phyloP scores from a whole-genome alignment of 2,113 vertebrate species.

The Siniperca chuatsi region DNA sequence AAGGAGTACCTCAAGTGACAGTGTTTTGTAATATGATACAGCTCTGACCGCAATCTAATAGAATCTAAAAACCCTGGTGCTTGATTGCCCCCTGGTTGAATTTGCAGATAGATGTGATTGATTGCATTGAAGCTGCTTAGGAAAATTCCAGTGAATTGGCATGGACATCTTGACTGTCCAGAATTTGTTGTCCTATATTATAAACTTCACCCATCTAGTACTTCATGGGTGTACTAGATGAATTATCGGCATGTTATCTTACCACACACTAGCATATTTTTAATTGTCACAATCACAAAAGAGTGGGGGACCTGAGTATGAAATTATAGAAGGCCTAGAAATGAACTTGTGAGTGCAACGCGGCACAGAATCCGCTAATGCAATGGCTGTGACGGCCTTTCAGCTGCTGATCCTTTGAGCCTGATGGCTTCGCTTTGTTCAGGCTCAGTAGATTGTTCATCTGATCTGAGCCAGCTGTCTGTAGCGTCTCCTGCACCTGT shows the following conservation, averaged over 20 bases:
- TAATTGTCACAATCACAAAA: background rate
- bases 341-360: rapidly evolving
- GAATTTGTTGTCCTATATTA: background rate
- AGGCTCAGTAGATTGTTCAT: constrained; percentile 38
- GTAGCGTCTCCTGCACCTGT: constrained; percentile 48
- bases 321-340: background rate
- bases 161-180: background rate
- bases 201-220: background rate
- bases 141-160: background rate
- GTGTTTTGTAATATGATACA: background rate
- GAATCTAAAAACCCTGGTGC: background rate
- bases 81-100: background rate
- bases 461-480: constrained; percentile 54
- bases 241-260: background rate
- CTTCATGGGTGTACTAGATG: too few relatives aligned
- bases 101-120: background rate
- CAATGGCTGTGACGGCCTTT: background rate
- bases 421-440: constrained; percentile 46
- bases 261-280: background rate
- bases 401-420: constrained; percentile 26
- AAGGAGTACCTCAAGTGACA: background rate
- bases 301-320: background rate
- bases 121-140: background rate
- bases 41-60: background rate
- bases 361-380: background rate